Conservation (phyloP, 2,888 invertebrate genomes). For the Sclerodermus sp. region DNA sequence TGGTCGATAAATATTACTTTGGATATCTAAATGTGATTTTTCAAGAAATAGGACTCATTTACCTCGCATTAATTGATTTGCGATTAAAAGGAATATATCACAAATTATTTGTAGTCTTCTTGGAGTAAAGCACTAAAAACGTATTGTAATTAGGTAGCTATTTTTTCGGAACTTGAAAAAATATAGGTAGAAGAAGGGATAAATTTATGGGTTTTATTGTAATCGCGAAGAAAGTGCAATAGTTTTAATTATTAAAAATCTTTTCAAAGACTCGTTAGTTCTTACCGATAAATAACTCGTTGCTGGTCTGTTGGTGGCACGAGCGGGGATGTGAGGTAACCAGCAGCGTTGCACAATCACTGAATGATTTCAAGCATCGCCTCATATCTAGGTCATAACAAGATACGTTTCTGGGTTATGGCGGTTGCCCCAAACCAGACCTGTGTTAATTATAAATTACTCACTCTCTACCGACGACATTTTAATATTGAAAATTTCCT, state of each 20-base stretch:
- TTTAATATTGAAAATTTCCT: no score
- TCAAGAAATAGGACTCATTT: no score
- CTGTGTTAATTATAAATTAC: constrained; percentile 45
- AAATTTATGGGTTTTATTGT: no score
- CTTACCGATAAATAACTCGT: constrained; percentile 45
- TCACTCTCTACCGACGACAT: constrained; percentile 6
- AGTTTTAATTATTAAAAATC: constrained; percentile 13
- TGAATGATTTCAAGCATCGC: constrained; percentile 60
- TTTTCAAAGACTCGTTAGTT: constrained; percentile 29
- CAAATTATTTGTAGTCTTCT: no score
- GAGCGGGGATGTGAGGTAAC: constrained; percentile 55
- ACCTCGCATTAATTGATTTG: no score
- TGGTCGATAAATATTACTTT: no score
- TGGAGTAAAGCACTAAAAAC: no score
- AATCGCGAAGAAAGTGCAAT: not conserved
- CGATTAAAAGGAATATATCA: no score
- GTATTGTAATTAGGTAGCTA: no score
- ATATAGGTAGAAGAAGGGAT: no score
- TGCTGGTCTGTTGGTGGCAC: constrained; percentile 36
- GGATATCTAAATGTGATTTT: no score
- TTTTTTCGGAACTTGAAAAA: no score
- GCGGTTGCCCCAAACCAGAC: constrained; percentile 53
- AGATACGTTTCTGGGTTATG: constrained; percentile 59
- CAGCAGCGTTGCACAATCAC: constrained; percentile 56
- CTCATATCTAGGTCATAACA: constrained; percentile 59